Conservation (phyloP, 2,888 invertebrate genomes). For the Melangyna quadrimaculata region DNA sequence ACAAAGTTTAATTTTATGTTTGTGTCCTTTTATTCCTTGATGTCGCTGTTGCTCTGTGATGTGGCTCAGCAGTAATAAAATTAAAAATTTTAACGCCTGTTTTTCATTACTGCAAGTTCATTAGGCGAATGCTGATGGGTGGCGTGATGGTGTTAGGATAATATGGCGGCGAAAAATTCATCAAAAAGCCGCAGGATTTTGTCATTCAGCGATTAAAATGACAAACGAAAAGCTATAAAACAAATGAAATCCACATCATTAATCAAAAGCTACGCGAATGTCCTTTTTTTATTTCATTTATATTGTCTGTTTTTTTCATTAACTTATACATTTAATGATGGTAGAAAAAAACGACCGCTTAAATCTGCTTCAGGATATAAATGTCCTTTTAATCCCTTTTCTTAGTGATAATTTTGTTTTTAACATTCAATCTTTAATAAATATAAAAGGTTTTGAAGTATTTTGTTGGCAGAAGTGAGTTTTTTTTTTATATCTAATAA, state of each 20-base stretch:
- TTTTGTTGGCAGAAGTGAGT: not conserved
- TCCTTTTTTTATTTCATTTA: slow-evolving; percentile 63
- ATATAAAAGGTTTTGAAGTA: not conserved
- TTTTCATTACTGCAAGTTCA: slow-evolving; percentile 70
- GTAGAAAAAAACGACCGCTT: slow-evolving; percentile 1
- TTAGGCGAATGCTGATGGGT: slow-evolving; percentile 25
- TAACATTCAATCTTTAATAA: not conserved
- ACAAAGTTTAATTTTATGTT: slow-evolving; percentile 24
- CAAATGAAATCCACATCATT: slow-evolving; percentile 65
- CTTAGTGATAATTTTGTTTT: slow-evolving; percentile 6
- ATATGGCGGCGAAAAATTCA: slow-evolving; percentile 30
- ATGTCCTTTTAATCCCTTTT: slow-evolving; percentile 58
- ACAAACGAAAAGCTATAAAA: slow-evolving; percentile 23
- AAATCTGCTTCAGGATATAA: slow-evolving; percentile 48
- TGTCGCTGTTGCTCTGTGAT: too few relatives aligned
- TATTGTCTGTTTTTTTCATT: slow-evolving; percentile 49
- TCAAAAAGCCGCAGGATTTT: slow-evolving; percentile 42
- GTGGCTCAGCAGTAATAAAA: slow-evolving; percentile 50
- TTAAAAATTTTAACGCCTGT: slow-evolving; percentile 61
- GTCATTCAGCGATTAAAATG: slow-evolving; percentile 37
- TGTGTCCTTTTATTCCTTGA: slow-evolving; percentile 7
- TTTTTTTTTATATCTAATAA: slow-evolving; percentile 24
- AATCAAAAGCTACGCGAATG: slow-evolving; percentile 66
- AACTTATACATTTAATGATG: slow-evolving; percentile 45
- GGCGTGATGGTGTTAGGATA: not conserved